Base-by-base conservation (phyloP, 2,888 invertebrate species). In the Melinaea marsaeus region DNA sequence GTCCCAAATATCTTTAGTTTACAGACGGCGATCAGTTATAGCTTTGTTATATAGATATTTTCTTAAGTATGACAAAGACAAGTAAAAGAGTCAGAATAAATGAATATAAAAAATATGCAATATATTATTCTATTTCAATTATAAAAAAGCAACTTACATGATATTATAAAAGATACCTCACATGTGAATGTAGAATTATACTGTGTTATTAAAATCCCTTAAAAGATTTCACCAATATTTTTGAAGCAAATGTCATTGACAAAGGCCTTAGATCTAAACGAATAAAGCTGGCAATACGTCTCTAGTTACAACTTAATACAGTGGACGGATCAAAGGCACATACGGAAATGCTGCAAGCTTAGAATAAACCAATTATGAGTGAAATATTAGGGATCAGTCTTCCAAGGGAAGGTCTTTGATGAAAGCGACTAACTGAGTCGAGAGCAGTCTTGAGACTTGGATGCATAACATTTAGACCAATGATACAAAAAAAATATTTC, bases 281-380 rank as follows among this genome's bases (percentile, higher is more conserved):
- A 88, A 87, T 89, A 88, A 89, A 85, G 81, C 75, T 66, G 77
- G 75, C 78, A 84, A 89, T 89, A 88, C 85, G 81, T 90, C 89
- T 88, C 81, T 70, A 72, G 80, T 79, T 80, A 83, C 85, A 85
- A 83, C 83, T 83, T 89, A 89, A 90, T 90, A 88, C 88, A 89
- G 79, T 84, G 83, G 78, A 74, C 83, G 88, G 90, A 90, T 90
- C 90, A 90, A 90, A 90, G 86, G 82, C 82, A 85, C 85, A 87
- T 80, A 88, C 87, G 89, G 88, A 84, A 86, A 82, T 82, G 79
- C 83, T 81, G 80, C 77, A 72, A 88, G 90, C 90, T 89, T 89
- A 89, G 90, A 87, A 88, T 90, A 90, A 90, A 90, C 90, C 90
- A 90, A 90, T 90, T 90, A 90, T 89, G 88, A 89, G 88, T 87